Evolutionary conservation across 2,888 invertebrate genomes (phyloP).

Genomic region (Lymantria dispar): DNA sequence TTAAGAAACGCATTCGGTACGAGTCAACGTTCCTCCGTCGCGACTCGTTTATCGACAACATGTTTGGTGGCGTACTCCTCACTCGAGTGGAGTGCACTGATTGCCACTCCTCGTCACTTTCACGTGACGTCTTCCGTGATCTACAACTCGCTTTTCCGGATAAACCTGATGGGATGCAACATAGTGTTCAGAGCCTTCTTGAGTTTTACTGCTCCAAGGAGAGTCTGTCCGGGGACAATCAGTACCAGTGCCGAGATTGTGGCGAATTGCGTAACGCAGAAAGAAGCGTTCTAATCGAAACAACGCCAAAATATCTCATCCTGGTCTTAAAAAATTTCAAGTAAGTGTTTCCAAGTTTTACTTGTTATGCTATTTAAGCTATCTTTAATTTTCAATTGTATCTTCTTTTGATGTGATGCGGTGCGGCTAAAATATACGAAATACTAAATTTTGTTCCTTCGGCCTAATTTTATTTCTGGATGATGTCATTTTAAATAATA

Average conservation of each 20-base stretch:
- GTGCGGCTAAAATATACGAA: too few species aligned
- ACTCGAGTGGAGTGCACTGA: slow-evolving; percentile 88
- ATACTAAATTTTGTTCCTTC: too few species aligned
- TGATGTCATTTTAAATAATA: too few species aligned
- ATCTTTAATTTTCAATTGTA: too few species aligned
- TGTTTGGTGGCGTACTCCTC: slow-evolving; percentile 89
- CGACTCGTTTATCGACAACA: slow-evolving; percentile 82
- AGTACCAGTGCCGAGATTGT: slow-evolving; percentile 90
- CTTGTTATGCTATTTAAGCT: too few species aligned
- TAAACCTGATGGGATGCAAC: slow-evolving; percentile 63
- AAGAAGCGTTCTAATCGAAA: slow-evolving; percentile 80
- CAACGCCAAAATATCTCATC: slow-evolving; percentile 89
- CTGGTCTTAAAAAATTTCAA: slow-evolving; percentile 91
- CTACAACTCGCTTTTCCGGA: slow-evolving; percentile 90
- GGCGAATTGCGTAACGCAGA: slow-evolving; percentile 89
- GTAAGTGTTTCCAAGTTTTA: slow-evolving; percentile 42
- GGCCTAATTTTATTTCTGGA: too few species aligned
- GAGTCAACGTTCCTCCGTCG: slow-evolving; percentile 49
- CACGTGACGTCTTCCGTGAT: slow-evolving; percentile 91
- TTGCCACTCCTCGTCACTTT: slow-evolving; percentile 87
- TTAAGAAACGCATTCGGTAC: slow-evolving; percentile 51
- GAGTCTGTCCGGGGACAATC: slow-evolving; percentile 89
- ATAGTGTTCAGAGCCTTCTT: slow-evolving; percentile 89
- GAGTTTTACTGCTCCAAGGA: slow-evolving; percentile 91
- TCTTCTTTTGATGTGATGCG: too few species aligned